Percentiles rank a stretch among this genome's conserved stretches.
Conservation (phyloP, 2,113 vertebrate genomes). For the Anoura caudifer region DNA sequence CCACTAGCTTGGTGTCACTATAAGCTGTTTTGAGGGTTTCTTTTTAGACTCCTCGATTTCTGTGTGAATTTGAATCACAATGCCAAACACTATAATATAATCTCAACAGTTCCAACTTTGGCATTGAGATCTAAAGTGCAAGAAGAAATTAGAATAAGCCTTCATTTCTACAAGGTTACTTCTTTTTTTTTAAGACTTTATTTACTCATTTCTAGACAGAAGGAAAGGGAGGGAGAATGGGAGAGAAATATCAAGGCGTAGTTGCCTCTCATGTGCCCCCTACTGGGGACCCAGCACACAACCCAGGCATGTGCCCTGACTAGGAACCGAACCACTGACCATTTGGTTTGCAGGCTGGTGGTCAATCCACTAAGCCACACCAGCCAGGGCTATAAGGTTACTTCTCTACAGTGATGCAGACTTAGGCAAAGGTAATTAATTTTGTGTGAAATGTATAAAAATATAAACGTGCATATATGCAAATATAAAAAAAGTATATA, state of each 20-base stretch:
- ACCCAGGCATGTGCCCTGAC: no score
- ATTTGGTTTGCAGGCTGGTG: no score
- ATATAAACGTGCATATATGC: background rate
- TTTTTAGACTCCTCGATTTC: background rate
- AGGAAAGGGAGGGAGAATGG: no score
- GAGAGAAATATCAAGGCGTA: no score
- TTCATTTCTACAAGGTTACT: background rate
- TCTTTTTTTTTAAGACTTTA: no score
- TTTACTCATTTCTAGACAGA: no score
- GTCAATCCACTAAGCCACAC: no score
- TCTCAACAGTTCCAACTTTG: background rate
- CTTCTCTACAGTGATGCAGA: background rate
- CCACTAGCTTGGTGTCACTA: background rate
- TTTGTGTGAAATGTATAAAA: background rate
- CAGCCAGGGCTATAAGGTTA: no score
- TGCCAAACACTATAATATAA: background rate
- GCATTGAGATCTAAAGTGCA: background rate
- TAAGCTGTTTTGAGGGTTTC: background rate
- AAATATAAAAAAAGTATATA: background rate
- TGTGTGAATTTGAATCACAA: background rate
- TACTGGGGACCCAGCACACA: no score
- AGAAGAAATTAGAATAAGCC: background rate
- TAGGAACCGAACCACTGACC: no score
- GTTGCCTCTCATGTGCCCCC: no score
- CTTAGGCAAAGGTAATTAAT: background rate